Percentiles rank a stretch among this genome's conserved stretches.
Evolutionary conservation across 2,113 vertebrate genomes (phyloP).

Genomic region (Actenoides lindsayi): DNA sequence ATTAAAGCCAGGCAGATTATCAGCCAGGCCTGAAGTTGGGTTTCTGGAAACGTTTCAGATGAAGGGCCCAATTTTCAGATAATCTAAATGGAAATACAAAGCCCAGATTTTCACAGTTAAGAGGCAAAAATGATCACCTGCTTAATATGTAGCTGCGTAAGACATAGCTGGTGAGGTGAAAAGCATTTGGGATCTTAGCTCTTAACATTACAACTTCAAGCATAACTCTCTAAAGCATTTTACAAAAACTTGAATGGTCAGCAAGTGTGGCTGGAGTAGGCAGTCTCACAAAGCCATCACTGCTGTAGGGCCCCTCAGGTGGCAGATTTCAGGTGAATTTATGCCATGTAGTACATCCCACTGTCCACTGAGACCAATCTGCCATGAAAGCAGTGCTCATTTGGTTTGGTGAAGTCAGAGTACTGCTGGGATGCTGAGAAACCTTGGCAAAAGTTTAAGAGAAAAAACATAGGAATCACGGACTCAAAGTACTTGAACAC

Average conservation of each 20-base stretch:
- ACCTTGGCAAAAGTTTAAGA: background rate
- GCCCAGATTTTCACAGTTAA: background rate
- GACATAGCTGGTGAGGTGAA: background rate
- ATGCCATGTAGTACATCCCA: background rate
- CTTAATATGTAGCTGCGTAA: background rate
- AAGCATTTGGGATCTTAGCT: background rate
- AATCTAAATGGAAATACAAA: background rate
- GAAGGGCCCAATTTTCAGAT: background rate
- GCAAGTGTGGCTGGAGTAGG: background rate
- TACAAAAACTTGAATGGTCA: background rate
- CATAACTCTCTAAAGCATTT: background rate
- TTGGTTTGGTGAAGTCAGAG: background rate
- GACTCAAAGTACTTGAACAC: background rate
- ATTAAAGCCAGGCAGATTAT: background rate
- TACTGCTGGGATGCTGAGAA: background rate
- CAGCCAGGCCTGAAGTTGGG: background rate
- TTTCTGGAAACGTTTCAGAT: background rate
- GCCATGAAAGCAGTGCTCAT: background rate
- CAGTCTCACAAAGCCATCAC: background rate
- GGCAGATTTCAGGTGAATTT: background rate
- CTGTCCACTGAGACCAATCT: background rate
- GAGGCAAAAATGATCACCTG: background rate
- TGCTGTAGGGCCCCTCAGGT: background rate
- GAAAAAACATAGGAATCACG: background rate
- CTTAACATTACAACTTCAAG: background rate